Base-by-base conservation (phyloP, 2,888 invertebrate species). In the Drosophila emarginata region DNA sequence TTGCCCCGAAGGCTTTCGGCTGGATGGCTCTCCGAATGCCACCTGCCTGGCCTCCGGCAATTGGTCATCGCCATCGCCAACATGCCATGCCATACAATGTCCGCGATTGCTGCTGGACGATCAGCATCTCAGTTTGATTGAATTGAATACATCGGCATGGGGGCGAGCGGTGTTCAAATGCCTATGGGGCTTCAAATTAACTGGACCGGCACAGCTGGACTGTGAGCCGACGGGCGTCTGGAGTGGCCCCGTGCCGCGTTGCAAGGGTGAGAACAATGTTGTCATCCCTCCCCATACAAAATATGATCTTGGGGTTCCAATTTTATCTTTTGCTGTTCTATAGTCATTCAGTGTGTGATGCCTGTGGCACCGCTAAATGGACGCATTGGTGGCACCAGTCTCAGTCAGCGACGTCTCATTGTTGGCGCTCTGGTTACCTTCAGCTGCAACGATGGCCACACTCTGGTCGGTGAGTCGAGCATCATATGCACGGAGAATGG, bases 401-500 rank as follows among this genome's bases (percentile, higher is more conserved):
- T 85, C 68, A 89, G 87, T 82, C 93, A 93, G 77, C 94, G 94
- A 51, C 93, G 94, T 76, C 95, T 96, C 87, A 94, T 95, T 15
- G 97, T 96, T 0, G 97, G 97, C 1, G 95, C 96, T 68, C 93
- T 96, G 64, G 95, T 97, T 79, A 95, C 95, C 86, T 97, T 96
- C 92, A 94, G 95, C 50, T 96, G 96, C 90, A 93, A 93, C 75
- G 94, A 94, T 56, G 94, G 94, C 21, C 95, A 95, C 90, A 87
- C 91, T 69, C 87, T 92, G 76, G 91, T 91, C 28, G 97, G 97
- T 4, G 96, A 97, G 90, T 94, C 95, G 0, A 96, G 96, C 72
- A 95, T 96, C 79, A 96, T 97, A 53, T 97, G 97, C 92, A 96
- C 96, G 5, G 97, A 97, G 91, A 95, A 95, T 71, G 97, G 97